These are phyloP conservation scores for Isaurus tuberculatus DNA, from an alignment of 92 coral and sea anemone species.

Conservation along the genomic window DNA sequence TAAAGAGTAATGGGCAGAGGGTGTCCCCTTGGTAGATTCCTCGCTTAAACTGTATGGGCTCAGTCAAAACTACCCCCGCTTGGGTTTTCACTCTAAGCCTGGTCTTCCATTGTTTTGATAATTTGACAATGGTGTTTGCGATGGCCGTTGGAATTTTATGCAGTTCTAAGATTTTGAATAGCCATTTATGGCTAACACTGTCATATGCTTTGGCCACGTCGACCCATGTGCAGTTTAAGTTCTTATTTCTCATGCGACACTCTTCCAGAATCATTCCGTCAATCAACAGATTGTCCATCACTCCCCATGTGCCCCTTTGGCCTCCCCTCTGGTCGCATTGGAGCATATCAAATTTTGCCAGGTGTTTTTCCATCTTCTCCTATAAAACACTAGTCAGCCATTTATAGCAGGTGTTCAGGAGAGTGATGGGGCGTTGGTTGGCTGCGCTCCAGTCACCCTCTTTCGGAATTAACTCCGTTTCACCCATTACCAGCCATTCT, in stretches of 20 bases:
- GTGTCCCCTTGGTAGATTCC: constrained; percentile 12
- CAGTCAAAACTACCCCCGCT: background rate
- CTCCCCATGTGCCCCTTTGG: constrained; percentile 8
- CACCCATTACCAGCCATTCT: constrained; percentile 3
- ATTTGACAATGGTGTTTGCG: background rate
- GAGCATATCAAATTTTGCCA: background rate
- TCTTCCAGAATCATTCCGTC: constrained; percentile 23
- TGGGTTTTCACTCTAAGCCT: background rate
- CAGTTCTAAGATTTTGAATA: background rate
- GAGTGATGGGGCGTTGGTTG: background rate
- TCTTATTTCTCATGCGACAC: constrained; percentile 21
- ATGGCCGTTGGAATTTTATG: constrained; percentile 23
- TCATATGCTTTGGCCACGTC: constrained; percentile 8
- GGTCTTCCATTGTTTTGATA: background rate
- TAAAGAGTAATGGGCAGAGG: constrained; percentile 19
- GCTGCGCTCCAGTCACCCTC: background rate
- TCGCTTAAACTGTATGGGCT: constrained; percentile 12
- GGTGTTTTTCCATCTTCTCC: background rate
- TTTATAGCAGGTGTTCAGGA: constrained; percentile 12
- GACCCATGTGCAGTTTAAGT: constrained; percentile 4
- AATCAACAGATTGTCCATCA: constrained; percentile 17
- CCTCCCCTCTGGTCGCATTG: constrained; percentile 22
- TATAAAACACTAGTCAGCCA: background rate
- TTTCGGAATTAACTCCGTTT: background rate
- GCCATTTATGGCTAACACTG: constrained; percentile 23